A percentile compares a stretch with the other conserved stretches of the same genome.
phyloP scores from a whole-genome alignment of 2,888 invertebrate species.

The Camponotus fellah region DNA sequence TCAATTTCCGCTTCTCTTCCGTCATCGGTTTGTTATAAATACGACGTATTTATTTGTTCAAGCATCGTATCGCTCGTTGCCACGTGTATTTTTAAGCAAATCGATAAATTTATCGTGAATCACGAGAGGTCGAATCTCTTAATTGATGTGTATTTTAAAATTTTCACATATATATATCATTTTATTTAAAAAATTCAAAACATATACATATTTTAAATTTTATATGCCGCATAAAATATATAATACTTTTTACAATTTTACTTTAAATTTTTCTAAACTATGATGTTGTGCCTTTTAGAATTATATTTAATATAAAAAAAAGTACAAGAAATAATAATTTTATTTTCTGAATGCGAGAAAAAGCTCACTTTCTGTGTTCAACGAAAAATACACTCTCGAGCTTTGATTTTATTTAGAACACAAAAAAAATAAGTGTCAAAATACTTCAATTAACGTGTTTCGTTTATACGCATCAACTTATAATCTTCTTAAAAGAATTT shows the following conservation, averaged over 20 bases:
- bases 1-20: constrained; percentile 34
- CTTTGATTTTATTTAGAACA: background rate
- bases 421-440: too few relatives aligned
- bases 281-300: background rate
- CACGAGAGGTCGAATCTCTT: background rate
- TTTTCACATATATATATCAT: background rate
- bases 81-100: background rate
- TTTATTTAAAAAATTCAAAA: background rate
- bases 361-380: background rate
- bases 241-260: background rate
- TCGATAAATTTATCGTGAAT: background rate
- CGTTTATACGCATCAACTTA: too few relatives aligned
- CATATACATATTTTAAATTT: background rate
- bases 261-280: background rate
- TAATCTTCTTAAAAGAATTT: too few relatives aligned
- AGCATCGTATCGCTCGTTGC: constrained; percentile 6
- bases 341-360: background rate
- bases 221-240: too few relatives aligned
- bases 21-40: constrained; percentile 4
- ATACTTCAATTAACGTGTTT: too few relatives aligned
- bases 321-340: background rate
- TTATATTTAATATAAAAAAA: background rate
- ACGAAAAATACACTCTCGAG: background rate
- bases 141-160: background rate
- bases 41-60: background rate